phyloP scores from a whole-genome alignment of 2,113 vertebrate species.

The Syrmaticus mikado region DNA sequence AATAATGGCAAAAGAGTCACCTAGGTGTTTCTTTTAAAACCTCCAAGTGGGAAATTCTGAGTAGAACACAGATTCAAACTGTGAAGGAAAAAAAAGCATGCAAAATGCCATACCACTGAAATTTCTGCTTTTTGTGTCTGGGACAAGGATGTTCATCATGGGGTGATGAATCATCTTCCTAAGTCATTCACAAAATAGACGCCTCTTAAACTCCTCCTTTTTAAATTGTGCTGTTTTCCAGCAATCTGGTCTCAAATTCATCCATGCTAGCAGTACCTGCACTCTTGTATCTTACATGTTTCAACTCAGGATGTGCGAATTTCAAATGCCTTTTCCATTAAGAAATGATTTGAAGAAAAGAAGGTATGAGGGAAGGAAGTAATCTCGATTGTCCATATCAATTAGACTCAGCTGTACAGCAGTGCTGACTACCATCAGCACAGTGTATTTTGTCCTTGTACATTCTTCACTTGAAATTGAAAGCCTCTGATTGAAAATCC shows the following conservation, averaged over 20 bases:
- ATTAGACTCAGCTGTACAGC: background rate
- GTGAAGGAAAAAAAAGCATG: background rate
- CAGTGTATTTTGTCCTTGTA: background rate
- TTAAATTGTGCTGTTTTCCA: background rate
- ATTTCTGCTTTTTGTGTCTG: conserved; percentile 8
- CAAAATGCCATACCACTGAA: background rate
- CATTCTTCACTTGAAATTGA: background rate
- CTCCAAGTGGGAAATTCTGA: background rate
- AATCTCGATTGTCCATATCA: background rate
- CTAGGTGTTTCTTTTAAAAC: background rate
- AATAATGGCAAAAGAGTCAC: background rate
- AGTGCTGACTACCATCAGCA: background rate
- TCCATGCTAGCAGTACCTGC: background rate
- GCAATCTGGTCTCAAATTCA: background rate
- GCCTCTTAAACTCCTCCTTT: background rate
- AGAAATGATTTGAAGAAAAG: background rate
- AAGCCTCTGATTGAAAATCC: background rate
- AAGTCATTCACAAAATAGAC: conserved; percentile 5
- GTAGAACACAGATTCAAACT: background rate
- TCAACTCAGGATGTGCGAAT: background rate
- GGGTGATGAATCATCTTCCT: conserved; percentile 23
- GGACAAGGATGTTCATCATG: background rate
- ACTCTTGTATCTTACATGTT: background rate
- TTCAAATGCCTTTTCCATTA: conserved; percentile 1
- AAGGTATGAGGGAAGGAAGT: background rate